A percentile compares a stretch with the other conserved stretches of the same genome.
These are phyloP conservation scores for Oxyruncus cristatus DNA, from an alignment of 2,113 vertebrate species.

Conservation along the genomic window DNA sequence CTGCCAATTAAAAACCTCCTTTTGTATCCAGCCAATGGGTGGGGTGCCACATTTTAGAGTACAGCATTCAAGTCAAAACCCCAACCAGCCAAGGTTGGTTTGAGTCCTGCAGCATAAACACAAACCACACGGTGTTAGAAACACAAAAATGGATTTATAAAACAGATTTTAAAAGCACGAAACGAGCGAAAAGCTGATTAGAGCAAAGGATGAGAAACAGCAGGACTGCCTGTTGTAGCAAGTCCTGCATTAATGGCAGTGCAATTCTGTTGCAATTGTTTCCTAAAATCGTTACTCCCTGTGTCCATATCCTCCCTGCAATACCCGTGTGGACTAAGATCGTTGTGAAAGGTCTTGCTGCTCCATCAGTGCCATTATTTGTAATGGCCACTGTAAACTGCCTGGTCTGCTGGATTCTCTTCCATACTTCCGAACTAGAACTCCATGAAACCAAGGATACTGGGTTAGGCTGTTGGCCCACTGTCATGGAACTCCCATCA, in stretches of 20 bases:
- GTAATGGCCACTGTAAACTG: neutral
- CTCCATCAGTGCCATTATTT: neutral
- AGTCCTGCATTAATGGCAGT: neutral
- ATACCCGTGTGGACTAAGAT: neutral
- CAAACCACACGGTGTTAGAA: neutral
- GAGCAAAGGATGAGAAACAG: neutral
- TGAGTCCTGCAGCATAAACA: neutral
- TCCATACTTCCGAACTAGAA: neutral
- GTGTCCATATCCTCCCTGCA: neutral
- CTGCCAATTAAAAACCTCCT: neutral
- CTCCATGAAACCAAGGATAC: neutral
- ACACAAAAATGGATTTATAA: neutral
- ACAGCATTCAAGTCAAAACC: neutral
- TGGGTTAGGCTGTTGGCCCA: neutral
- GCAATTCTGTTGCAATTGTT: neutral
- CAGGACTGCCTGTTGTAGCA: neutral
- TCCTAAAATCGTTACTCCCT: neutral
- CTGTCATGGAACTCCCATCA: neutral
- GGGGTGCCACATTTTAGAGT: neutral
- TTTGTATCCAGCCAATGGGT: neutral
- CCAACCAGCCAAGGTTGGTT: neutral
- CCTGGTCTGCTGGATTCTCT: neutral
- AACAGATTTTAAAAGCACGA: neutral
- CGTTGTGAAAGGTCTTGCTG: neutral
- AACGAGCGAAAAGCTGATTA: neutral